Evolutionary conservation across 2,888 invertebrate species (phyloP).

Genomic region (Calameuta filiformis): DNA sequence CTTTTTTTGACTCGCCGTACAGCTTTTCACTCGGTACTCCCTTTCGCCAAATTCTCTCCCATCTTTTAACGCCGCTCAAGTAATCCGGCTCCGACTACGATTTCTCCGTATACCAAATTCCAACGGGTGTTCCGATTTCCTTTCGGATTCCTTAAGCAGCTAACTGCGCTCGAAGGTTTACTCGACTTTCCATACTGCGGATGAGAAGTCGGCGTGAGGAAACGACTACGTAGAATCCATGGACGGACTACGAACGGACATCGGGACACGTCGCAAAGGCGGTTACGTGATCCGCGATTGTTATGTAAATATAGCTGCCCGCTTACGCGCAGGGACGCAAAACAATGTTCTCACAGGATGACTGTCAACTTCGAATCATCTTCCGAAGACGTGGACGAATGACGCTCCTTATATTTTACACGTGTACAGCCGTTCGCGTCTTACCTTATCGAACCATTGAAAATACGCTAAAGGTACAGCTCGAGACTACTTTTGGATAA

Average conservation of each 20-base stretch:
- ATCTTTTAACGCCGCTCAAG: neutral
- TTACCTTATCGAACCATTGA: neutral
- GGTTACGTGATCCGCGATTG: constrained; percentile 62
- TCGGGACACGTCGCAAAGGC: constrained; percentile 47
- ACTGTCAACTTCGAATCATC: constrained; percentile 39
- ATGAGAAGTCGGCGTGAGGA: constrained; percentile 31
- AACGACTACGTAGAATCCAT: constrained; percentile 34
- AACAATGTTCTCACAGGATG: constrained; percentile 44
- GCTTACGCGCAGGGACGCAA: constrained; percentile 47
- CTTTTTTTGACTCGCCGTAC: neutral
- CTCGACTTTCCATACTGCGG: constrained; percentile 45
- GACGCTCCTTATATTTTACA: neutral
- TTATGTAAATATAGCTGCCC: constrained; percentile 59
- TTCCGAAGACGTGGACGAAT: neutral
- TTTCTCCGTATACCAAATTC: neutral
- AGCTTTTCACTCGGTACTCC: constrained; percentile 8
- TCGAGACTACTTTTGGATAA: neutral
- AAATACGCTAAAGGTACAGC: neutral
- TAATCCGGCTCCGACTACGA: neutral
- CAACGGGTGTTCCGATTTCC: constrained; percentile 23
- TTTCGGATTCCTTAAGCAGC: constrained; percentile 1
- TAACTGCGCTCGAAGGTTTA: constrained; percentile 8
- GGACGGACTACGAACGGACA: constrained; percentile 24
- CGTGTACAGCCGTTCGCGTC: neutral
- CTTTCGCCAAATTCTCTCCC: neutral